These are phyloP conservation scores for Garrulus glandarius DNA, from an alignment of 2,797 vertebrate genomes.

Conservation along the genomic window DNA sequence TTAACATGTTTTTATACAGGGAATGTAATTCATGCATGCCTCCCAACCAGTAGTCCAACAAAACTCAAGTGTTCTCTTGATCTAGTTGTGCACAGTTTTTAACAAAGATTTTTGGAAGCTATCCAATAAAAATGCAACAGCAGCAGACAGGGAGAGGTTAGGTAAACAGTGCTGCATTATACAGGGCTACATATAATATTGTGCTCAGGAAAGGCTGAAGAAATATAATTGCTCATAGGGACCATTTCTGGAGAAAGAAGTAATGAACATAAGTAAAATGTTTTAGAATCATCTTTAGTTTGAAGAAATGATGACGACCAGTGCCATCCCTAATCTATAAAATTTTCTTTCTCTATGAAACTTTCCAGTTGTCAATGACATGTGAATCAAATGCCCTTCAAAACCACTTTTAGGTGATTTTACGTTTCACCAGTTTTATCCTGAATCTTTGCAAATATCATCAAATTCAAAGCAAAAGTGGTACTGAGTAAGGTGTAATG, in stretches of 20 bases:
- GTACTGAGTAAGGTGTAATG: neutral
- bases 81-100: slow-evolving; percentile 9
- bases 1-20: neutral
- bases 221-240: slow-evolving; percentile 15
- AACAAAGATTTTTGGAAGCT: slow-evolving; percentile 41
- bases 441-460: neutral
- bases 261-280: neutral
- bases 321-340: neutral
- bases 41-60: slow-evolving; percentile 2
- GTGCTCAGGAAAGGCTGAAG: neutral
- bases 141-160: slow-evolving; percentile 32
- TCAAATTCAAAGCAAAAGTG: neutral
- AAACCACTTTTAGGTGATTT: neutral
- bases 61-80: slow-evolving; percentile 44
- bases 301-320: neutral
- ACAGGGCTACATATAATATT: neutral
- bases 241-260: neutral
- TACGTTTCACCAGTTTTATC: neutral
- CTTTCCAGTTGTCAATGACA: neutral
- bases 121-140: slow-evolving; percentile 58
- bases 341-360: neutral
- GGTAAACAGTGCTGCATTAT: slow-evolving; percentile 39
- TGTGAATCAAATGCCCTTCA: neutral
- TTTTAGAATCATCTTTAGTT: neutral
- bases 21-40: neutral